Evolutionary conservation across 2,113 vertebrate species (phyloP).

Genomic region (Parotia lawesii): DNA sequence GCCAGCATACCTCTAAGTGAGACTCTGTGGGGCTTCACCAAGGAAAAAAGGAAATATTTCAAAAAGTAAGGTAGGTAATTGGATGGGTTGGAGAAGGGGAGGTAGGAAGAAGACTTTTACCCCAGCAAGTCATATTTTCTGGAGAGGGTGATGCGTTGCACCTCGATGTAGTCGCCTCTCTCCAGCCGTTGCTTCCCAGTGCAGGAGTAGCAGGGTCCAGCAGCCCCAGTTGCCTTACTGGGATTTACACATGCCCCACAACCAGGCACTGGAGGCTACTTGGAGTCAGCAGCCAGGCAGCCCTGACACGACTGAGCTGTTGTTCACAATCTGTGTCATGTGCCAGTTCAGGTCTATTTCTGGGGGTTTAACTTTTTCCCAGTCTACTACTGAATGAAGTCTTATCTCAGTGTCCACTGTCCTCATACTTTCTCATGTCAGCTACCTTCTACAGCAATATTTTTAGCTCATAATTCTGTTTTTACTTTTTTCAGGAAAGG

Average conservation of each 20-base stretch:
- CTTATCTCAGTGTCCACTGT: not conserved
- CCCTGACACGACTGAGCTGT: not conserved
- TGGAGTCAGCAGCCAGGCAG: not conserved
- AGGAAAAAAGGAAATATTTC: not conserved
- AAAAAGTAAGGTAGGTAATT: not conserved
- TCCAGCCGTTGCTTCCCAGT: not conserved
- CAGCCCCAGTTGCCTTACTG: rapidly evolving
- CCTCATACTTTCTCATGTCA: not conserved
- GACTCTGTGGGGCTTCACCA: not conserved
- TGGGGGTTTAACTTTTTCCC: not conserved
- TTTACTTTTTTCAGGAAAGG: not conserved
- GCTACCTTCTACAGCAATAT: not conserved
- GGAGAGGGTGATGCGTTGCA: not conserved
- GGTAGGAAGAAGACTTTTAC: not conserved
- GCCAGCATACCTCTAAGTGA: not conserved
- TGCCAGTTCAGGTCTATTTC: not conserved
- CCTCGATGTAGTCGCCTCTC: not conserved
- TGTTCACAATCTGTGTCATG: not conserved
- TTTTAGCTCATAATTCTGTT: not conserved
- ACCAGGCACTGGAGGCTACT: rapidly evolving
- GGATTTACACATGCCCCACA: rapidly evolving
- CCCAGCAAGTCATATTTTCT: not conserved
- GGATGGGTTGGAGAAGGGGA: not conserved
- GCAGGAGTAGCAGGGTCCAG: not conserved
- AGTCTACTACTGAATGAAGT: not conserved